phyloP scores from a whole-genome alignment of 2,888 invertebrate genomes.

The Callyntrura guangdongensis region DNA sequence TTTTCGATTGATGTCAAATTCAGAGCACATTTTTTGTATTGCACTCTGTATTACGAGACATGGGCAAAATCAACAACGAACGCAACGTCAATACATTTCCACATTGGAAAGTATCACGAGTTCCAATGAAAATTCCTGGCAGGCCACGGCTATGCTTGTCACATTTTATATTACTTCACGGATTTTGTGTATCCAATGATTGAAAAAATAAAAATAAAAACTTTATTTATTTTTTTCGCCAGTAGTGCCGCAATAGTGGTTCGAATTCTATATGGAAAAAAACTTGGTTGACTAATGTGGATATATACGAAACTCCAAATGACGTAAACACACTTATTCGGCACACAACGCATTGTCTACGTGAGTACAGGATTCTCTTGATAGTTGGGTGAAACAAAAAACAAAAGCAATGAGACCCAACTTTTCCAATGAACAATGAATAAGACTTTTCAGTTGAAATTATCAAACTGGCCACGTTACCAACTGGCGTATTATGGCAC shows the following conservation, averaged over 20 bases:
- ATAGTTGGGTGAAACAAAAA: neutral
- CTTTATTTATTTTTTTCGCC: too few species aligned
- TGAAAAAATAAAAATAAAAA: too few species aligned
- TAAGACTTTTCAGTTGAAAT: constrained; percentile 38
- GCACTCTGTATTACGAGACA: neutral
- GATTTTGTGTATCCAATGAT: too few species aligned
- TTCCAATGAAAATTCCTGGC: constrained; percentile 62
- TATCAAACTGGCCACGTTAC: constrained; percentile 46
- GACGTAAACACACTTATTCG: neutral
- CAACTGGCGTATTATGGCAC: constrained; percentile 4
- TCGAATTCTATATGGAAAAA: too few species aligned
- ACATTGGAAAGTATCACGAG: neutral
- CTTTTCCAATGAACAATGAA: constrained; percentile 56
- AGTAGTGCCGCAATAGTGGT: too few species aligned
- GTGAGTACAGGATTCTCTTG: neutral
- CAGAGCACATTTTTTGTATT: neutral
- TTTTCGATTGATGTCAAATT: constrained; percentile 43
- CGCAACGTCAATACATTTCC: constrained; percentile 5
- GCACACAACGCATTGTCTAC: neutral
- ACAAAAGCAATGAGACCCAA: constrained; percentile 34
- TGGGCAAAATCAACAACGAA: constrained; percentile 18
- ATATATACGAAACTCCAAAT: neutral
- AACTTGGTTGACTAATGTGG: too few species aligned
- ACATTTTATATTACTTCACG: too few species aligned
- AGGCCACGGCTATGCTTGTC: neutral